Evolutionary conservation across 2,113 vertebrate species (phyloP).

Genomic region (Myrmophylax atrothorax): DNA sequence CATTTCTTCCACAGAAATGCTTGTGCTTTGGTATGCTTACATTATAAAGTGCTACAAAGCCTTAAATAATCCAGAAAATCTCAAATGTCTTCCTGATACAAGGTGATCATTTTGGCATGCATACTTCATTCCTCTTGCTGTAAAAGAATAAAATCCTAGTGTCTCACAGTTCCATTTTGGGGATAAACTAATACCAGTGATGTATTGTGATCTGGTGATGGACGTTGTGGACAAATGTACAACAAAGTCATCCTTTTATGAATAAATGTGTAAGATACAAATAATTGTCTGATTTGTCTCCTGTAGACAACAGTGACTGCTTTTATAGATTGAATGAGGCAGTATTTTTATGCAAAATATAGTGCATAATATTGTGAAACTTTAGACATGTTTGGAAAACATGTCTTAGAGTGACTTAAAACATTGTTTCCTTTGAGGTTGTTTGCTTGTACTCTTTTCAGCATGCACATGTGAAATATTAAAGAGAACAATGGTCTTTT

Average conservation of each 20-base stretch:
- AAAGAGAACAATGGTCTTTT: background rate
- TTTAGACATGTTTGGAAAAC: background rate
- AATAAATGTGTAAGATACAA: background rate
- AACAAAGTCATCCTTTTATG: background rate
- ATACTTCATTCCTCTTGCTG: background rate
- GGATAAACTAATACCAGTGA: background rate
- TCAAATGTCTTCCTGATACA: background rate
- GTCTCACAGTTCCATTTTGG: background rate
- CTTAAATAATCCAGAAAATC: background rate
- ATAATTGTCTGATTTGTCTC: background rate
- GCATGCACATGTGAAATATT: background rate
- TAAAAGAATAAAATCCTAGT: background rate
- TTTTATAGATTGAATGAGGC: background rate
- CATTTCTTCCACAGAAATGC: background rate
- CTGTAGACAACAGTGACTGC: background rate
- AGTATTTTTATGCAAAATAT: background rate
- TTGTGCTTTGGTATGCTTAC: background rate
- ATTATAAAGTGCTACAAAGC: background rate
- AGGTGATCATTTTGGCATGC: background rate
- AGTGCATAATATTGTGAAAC: background rate
- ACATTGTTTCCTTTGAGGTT: background rate
- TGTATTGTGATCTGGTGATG: background rate
- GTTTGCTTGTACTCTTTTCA: background rate
- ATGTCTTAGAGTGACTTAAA: background rate
- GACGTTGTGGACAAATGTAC: background rate